Evolutionary conservation across 2,888 invertebrate genomes (phyloP), one percentile per base, ranked within the genome.

Genomic region (Ophion obscuratus): DNA sequence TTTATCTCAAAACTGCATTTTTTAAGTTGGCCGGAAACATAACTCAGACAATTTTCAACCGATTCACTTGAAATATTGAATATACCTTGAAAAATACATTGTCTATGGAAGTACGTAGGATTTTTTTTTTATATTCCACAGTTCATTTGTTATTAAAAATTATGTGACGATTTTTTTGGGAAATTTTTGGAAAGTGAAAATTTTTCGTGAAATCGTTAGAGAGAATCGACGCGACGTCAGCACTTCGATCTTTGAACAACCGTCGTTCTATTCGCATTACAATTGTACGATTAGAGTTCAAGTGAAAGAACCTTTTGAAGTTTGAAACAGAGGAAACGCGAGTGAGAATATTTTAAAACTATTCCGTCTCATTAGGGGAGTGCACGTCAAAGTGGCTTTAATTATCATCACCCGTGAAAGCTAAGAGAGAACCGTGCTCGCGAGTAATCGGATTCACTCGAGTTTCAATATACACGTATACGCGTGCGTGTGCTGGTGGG

Each of bases 401-500:
- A 83, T 84, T 78, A 84, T 81, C 78, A 75, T 74, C 78, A 68
- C 83, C 59, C 57, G 78, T 71, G 83, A 78, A 68, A 64, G 64
- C 57, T 53, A 62, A 64, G 74, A 57, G 61, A 68, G 74, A 83
- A 86, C 74, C 73, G 57, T 44, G 74, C 67, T 74, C 77, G 75
- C 66, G 78, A 79, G 81, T 86, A 86, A 86, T 83, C 84, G 70
- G 78, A 86, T 86, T 86, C 83, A 59, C 71, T 81, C 78, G 74
- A 70, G 81, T 76, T 81, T 74, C 81, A 31, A 40, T 17, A 20
- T 57, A 53, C 62, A 59, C 70, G 31, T 62, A 62, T 79, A 27
- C 24, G 5, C 11, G 36, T 40, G 66, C 24, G 31, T 40, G 62
- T 53, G 62, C 36, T n/a, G n/a, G 36, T 44, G 31, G 64, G 17